Percentiles rank a stretch among this genome's conserved stretches.
Conservation (phyloP, 2,797 vertebrate species). For the Malurus splendens region DNA sequence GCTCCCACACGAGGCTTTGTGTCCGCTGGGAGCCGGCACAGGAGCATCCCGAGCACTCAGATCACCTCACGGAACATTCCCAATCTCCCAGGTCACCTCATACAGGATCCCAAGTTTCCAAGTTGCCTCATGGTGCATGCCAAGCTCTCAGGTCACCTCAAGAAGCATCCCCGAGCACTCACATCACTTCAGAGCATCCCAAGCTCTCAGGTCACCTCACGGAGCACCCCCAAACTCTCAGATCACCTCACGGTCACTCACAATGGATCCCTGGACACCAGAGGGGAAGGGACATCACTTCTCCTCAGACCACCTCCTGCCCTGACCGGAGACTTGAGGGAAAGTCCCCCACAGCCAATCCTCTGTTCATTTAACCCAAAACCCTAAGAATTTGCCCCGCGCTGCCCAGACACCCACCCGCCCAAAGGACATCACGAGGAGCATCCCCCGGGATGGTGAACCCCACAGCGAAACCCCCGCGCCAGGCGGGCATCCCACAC, state of each 20-base stretch:
- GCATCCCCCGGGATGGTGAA: rapidly evolving
- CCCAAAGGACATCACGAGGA: neutral
- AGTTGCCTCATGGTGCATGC: neutral
- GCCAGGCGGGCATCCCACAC: neutral
- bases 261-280: neutral
- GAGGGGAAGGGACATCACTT: neutral
- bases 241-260: neutral
- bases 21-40: rapidly evolving
- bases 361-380: neutral
- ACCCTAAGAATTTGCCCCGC: too few relatives aligned
- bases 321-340: too few relatives aligned
- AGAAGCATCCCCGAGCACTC: neutral
- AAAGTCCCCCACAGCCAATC: neutral
- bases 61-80: neutral
- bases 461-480: neutral
- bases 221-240: neutral
- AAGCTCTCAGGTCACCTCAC: neutral
- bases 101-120: neutral
- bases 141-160: neutral
- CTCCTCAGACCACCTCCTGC: neutral
- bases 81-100: rapidly evolving
- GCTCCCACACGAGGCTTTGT: rapidly evolving
- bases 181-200: neutral
- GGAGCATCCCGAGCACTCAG: rapidly evolving
- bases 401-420: neutral